These are phyloP conservation scores for Zophobas morio DNA, from an alignment of 1,140 invertebrate species.

Conservation along the genomic window DNA sequence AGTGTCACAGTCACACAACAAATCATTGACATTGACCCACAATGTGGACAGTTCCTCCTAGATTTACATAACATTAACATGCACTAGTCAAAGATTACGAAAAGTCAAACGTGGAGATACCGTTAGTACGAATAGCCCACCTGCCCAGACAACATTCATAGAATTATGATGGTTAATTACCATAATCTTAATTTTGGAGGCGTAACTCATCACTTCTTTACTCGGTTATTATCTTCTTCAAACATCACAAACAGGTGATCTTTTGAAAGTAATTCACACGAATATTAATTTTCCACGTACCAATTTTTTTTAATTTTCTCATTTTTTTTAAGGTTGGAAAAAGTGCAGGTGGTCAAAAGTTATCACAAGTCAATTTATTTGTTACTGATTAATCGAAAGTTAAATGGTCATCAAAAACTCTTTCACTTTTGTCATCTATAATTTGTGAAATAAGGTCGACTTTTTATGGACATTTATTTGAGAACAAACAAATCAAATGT, in stretches of 20 bases:
- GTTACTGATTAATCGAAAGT: constrained; percentile 18
- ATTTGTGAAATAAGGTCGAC: constrained; percentile 25
- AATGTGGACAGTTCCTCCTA: constrained; percentile 17
- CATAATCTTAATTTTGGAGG: constrained; percentile 37
- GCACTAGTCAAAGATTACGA: constrained; percentile 17
- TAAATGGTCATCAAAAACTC: constrained; percentile 6
- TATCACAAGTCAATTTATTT: constrained; percentile 5
- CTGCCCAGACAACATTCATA: constrained; percentile 30
- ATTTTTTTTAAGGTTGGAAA: background rate
- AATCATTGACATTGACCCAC: constrained; percentile 25
- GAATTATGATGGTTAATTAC: constrained; percentile 36
- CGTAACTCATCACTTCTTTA: constrained; percentile 25
- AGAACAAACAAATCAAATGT: background rate
- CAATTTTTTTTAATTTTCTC: too few species aligned
- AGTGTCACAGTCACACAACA: background rate
- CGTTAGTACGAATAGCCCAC: constrained; percentile 27
- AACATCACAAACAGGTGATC: constrained; percentile 5
- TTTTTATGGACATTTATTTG: constrained; percentile 19
- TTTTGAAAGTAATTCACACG: constrained; percentile 24
- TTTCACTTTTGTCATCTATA: constrained; percentile 37
- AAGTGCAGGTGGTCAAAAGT: background rate
- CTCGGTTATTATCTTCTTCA: constrained; percentile 18
- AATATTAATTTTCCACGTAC: background rate
- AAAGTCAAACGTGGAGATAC: constrained; percentile 15
- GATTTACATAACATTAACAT: constrained; percentile 32